These are phyloP conservation scores for Calyptommatus sinebrachiatus DNA, from an alignment of 2,113 vertebrate species.

Conservation along the genomic window DNA sequence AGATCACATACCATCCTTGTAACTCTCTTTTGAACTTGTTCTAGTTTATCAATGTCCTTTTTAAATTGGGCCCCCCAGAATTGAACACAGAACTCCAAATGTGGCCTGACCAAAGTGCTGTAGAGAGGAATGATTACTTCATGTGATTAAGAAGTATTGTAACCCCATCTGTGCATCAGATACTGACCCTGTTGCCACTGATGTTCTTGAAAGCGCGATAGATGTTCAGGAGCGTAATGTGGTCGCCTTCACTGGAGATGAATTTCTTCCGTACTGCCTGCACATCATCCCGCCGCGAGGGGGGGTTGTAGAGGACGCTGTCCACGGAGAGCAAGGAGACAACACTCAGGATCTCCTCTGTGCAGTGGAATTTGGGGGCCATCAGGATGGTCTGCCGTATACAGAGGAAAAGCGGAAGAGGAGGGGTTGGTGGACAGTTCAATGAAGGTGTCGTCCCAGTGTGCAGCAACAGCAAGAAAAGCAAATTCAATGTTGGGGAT, in stretches of 20 bases:
- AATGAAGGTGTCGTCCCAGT: not conserved
- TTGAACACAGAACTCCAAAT: no score
- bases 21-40: no score
- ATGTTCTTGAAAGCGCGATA: constrained; percentile 90
- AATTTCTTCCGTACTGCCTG: constrained; percentile 87
- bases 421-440: no score
- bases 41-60: no score
- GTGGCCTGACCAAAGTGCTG: no score
- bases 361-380: constrained; percentile 87
- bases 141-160: no score
- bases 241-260: constrained; percentile 90
- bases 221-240: constrained; percentile 87
- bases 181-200: constrained; percentile 81
- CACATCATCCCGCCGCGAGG: constrained; percentile 84
- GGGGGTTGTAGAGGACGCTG: constrained; percentile 88
- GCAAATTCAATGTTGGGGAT: no score
- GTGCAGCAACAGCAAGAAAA: no score
- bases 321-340: constrained; percentile 91
- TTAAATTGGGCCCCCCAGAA: no score
- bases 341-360: constrained; percentile 91
- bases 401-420: not conserved
- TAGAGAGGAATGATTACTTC: no score
- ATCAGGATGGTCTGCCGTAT: constrained; percentile 85
- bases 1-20: no score
- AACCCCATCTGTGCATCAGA: no score